Evolutionary conservation across 2,797 vertebrate genomes (phyloP).

Genomic region (Lemur catta): DNA sequence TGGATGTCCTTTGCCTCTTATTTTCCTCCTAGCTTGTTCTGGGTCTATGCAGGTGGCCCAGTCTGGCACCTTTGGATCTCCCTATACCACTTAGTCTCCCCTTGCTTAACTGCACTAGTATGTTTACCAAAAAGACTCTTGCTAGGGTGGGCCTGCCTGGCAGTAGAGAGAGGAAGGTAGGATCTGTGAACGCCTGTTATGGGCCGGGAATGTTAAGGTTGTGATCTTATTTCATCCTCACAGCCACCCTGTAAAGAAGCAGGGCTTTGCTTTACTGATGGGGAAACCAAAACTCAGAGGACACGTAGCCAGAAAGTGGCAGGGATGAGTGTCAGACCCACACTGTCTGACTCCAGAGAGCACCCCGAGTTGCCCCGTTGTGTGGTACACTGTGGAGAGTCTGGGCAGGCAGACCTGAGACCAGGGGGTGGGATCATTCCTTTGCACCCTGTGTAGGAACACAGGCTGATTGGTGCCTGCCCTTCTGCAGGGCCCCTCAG

Average conservation of each 20-base stretch:
- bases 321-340: background rate
- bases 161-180: background rate
- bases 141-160: background rate
- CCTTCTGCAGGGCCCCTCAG: background rate
- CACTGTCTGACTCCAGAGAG: background rate
- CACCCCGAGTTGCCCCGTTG: background rate
- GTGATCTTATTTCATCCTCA: background rate
- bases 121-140: background rate
- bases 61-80: background rate
- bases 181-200: background rate
- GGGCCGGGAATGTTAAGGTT: background rate
- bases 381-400: accelerated
- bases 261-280: background rate
- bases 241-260: background rate
- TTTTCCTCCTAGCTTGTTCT: background rate
- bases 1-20: background rate
- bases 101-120: background rate
- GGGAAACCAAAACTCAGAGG: background rate
- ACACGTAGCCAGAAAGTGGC: background rate
- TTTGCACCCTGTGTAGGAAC: background rate
- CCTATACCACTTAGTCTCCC: background rate
- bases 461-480: background rate
- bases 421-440: background rate
- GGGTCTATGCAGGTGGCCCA: background rate
- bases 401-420: background rate